Conservation (phyloP, 2,888 invertebrate species). For the Drosophila robusta region DNA sequence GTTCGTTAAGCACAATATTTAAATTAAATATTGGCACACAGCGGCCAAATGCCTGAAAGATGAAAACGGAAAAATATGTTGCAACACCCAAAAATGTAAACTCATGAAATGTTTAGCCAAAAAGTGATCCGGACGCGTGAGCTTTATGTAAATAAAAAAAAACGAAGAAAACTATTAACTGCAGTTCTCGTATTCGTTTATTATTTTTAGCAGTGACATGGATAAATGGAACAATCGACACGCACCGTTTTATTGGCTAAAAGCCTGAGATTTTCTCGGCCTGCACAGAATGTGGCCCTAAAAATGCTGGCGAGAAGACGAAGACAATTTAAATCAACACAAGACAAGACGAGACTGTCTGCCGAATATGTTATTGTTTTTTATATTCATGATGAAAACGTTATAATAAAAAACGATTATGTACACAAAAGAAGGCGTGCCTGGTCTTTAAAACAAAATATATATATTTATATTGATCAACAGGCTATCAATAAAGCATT, state of each 20-base stretch:
- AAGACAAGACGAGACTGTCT: neutral
- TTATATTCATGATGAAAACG: neutral
- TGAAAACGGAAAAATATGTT: slow-evolving; percentile 52
- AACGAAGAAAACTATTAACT: slow-evolving; percentile 52
- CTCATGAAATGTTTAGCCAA: slow-evolving; percentile 51
- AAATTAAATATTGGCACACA: slow-evolving; percentile 79
- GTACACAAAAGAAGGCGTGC: no score
- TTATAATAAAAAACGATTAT: neutral
- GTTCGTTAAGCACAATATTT: slow-evolving; percentile 80
- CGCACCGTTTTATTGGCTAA: slow-evolving; percentile 36
- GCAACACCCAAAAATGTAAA: slow-evolving; percentile 56
- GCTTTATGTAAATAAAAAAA: slow-evolving; percentile 47
- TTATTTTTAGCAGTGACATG: slow-evolving; percentile 74
- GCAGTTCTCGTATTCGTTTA: slow-evolving; percentile 55
- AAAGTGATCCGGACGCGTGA: slow-evolving; percentile 31
- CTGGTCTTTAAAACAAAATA: no score
- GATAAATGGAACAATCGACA: slow-evolving; percentile 47
- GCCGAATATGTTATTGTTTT: neutral
- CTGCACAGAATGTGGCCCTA: slow-evolving; percentile 14
- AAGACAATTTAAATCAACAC: neutral
- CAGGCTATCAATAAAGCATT: neutral
- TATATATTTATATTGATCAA: neutral
- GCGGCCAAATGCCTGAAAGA: slow-evolving; percentile 29
- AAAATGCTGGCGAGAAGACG: slow-evolving; percentile 7
- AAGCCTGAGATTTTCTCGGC: slow-evolving; percentile 22